These are phyloP conservation scores for Montipora foliosa DNA, from an alignment of 64 coral and sea anemone genomes.

Conservation along the genomic window DNA sequence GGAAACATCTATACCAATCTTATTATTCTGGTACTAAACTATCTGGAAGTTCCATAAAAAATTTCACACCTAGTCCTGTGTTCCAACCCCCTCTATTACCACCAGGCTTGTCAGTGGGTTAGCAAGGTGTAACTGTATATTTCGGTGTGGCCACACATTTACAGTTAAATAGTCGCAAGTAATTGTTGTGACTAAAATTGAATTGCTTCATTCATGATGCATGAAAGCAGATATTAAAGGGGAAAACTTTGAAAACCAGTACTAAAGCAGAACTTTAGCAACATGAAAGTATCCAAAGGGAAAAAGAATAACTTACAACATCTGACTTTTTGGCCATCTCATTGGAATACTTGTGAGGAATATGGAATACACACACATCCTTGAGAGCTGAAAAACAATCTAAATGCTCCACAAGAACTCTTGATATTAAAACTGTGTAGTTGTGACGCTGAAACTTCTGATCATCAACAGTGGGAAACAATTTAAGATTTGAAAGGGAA, in stretches of 20 bases:
- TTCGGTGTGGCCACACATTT: constrained; percentile 4
- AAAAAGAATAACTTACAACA: neutral
- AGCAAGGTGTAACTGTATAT: neutral
- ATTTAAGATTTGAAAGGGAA: too few relatives aligned
- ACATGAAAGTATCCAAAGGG: neutral
- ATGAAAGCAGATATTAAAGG: neutral
- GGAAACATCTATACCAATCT: constrained; percentile 12
- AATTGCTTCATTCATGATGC: constrained; percentile 7
- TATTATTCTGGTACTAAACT: neutral
- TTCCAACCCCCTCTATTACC: neutral
- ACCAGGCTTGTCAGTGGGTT: constrained; percentile 1
- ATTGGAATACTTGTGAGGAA: neutral
- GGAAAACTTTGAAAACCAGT: neutral
- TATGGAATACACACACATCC: too few relatives aligned
- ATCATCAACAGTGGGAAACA: too few relatives aligned
- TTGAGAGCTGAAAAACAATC: too few relatives aligned
- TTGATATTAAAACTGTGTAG: too few relatives aligned
- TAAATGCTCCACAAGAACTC: too few relatives aligned
- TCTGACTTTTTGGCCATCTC: neutral
- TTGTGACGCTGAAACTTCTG: too few relatives aligned
- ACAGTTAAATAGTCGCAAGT: constrained; percentile 3
- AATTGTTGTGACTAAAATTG: constrained; percentile 7
- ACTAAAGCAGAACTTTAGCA: neutral
- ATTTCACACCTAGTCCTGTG: neutral
- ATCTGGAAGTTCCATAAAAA: neutral